These are phyloP conservation scores for Onychomys arenicola DNA, from an alignment of 2,797 vertebrate genomes.

Conservation along the genomic window DNA sequence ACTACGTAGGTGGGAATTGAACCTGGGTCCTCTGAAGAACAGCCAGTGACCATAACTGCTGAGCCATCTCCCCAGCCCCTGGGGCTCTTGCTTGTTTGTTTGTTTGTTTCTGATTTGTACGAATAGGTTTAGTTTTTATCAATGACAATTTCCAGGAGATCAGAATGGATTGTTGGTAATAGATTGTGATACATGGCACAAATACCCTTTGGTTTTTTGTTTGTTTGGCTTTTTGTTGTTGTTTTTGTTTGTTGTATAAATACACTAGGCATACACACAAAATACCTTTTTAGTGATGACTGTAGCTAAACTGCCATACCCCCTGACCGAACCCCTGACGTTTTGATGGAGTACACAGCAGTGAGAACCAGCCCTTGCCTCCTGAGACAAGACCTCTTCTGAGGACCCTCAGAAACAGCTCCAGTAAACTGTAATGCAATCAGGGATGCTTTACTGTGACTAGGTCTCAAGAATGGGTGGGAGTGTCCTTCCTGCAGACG, in stretches of 20 bases:
- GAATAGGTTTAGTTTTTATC: constrained; percentile 3
- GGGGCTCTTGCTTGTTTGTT: too few relatives aligned
- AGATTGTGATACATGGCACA: neutral
- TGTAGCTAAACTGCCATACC: neutral
- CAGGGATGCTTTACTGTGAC: neutral
- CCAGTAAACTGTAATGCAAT: too few relatives aligned
- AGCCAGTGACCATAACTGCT: neutral
- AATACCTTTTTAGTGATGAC: neutral
- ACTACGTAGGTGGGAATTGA: neutral
- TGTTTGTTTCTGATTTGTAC: neutral
- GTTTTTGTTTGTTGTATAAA: neutral
- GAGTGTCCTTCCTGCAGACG: neutral
- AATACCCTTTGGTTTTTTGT: neutral
- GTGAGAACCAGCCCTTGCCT: neutral
- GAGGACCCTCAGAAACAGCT: neutral
- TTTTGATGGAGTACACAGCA: neutral
- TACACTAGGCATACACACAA: neutral
- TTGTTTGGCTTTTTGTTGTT: neutral
- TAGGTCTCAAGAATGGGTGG: neutral
- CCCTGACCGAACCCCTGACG: neutral
- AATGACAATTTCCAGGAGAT: neutral
- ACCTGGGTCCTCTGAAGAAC: neutral
- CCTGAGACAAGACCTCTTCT: neutral
- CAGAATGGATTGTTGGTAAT: neutral
- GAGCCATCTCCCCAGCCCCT: neutral